These are phyloP conservation scores for Mixornis gularis DNA, from an alignment of 2,113 vertebrate genomes.

Conservation along the genomic window DNA sequence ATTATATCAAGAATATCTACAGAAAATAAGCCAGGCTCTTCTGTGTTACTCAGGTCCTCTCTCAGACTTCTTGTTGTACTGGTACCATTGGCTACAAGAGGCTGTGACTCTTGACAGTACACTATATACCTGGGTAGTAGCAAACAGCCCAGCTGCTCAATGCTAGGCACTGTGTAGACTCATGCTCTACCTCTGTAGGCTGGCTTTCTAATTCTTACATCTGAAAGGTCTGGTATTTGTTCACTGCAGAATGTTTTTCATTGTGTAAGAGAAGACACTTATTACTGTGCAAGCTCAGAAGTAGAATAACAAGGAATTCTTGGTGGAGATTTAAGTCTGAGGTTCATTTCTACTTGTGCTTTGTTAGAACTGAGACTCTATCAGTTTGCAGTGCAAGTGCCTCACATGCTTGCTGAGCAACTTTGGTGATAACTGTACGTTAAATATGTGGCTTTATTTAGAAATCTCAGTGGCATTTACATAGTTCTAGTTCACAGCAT, in stretches of 20 bases:
- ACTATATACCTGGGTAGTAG: background rate
- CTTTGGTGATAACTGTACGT: background rate
- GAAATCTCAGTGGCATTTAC: slow-evolving; percentile 7
- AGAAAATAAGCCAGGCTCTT: background rate
- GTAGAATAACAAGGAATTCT: background rate
- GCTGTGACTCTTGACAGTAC: background rate
- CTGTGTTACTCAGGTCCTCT: background rate
- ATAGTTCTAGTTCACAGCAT: background rate
- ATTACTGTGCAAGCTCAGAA: background rate
- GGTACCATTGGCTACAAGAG: background rate
- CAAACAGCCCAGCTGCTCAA: background rate
- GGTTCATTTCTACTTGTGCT: background rate
- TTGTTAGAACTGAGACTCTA: background rate
- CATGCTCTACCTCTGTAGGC: background rate
- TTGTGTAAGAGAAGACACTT: background rate
- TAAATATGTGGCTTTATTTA: background rate
- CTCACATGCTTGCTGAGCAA: background rate
- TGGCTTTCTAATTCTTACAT: background rate
- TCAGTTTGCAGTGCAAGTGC: background rate
- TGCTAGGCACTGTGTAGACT: background rate
- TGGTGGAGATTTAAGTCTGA: background rate
- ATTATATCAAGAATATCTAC: background rate
- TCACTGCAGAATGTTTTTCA: background rate
- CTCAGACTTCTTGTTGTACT: background rate
- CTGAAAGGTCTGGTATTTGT: background rate